Conservation (phyloP, 2,888 invertebrate species). For the Hipparchia sbordonii region DNA sequence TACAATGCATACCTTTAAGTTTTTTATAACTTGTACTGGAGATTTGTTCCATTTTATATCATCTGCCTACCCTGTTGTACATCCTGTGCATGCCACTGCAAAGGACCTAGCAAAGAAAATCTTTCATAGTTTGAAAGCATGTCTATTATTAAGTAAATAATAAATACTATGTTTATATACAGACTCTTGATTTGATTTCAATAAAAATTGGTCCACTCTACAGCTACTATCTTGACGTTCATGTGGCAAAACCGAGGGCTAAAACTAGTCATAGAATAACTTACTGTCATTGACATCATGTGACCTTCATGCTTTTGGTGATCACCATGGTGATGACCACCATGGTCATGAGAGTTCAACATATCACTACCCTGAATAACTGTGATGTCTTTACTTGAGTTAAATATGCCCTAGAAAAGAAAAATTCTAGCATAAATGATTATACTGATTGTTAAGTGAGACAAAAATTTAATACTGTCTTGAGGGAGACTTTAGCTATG, state of each 20-base stretch:
- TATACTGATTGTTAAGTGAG: slow-evolving; percentile 9
- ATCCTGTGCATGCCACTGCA: too few species aligned
- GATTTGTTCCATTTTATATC: too few species aligned
- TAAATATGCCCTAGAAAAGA: slow-evolving; percentile 32
- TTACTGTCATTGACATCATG: slow-evolving; percentile 60
- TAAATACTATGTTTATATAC: too few species aligned
- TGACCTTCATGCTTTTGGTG: slow-evolving; percentile 42
- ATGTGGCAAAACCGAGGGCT: neutral
- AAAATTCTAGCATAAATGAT: neutral
- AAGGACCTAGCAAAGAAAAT: too few species aligned
- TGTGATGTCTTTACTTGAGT: slow-evolving; percentile 25
- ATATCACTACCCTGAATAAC: slow-evolving; percentile 9
- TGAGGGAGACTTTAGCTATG: too few species aligned
- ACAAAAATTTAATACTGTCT: too few species aligned
- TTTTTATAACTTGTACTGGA: too few species aligned
- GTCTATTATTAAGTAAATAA: too few species aligned
- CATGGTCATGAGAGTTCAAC: slow-evolving; percentile 10
- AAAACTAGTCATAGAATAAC: slow-evolving; percentile 34
- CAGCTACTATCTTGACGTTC: neutral
- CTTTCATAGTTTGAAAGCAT: too few species aligned
- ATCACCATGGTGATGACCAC: neutral
- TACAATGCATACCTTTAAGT: too few species aligned
- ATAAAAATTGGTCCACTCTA: neutral
- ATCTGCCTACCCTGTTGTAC: too few species aligned
- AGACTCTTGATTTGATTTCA: neutral